Percentiles rank a stretch among this genome's conserved stretches.
These are phyloP conservation scores for Pangasius mekongensis DNA, from an alignment of 2,797 vertebrate genomes.

Conservation along the genomic window DNA sequence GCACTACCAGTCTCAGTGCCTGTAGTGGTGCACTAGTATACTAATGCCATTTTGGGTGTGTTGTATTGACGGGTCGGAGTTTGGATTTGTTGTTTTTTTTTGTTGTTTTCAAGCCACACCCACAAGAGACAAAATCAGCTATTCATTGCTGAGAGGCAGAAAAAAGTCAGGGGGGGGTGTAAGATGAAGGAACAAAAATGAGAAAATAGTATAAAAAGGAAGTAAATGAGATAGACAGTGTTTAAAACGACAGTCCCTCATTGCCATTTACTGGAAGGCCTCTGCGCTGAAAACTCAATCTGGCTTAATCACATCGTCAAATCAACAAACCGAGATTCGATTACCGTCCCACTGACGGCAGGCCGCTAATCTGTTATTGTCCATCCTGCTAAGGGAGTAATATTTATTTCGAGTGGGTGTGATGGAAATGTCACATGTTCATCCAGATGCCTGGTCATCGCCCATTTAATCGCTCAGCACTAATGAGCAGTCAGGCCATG, in stretches of 20 bases:
- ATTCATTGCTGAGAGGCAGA: not conserved
- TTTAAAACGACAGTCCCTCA: not conserved
- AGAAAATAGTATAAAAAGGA: not conserved
- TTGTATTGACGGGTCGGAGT: too few species aligned
- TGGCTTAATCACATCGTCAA: slow-evolving; percentile 55
- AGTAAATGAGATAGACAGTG: not conserved
- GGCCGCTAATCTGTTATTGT: slow-evolving; percentile 44
- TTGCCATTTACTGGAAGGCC: slow-evolving; percentile 8
- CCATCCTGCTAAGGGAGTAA: slow-evolving; percentile 33
- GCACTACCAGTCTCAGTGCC: too few species aligned
- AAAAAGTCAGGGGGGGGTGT: not conserved
- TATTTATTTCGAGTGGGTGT: not conserved
- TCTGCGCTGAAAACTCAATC: slow-evolving; percentile 49
- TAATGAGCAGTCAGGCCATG: not conserved
- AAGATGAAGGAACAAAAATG: not conserved
- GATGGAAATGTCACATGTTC: slow-evolving; percentile 33
- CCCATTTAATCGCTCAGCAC: slow-evolving; percentile 5
- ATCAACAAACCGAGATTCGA: slow-evolving; percentile 58
- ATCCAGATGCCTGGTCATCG: not conserved
- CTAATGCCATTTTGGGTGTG: too few species aligned
- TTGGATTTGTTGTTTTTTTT: too few species aligned
- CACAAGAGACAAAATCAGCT: not conserved
- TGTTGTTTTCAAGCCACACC: too few species aligned
- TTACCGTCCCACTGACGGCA: slow-evolving; percentile 47
- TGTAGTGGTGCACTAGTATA: too few species aligned